Percentiles rank a stretch among this genome's conserved stretches.
phyloP scores from a whole-genome alignment of 2,888 invertebrate genomes.

The Euplagia quadripunctaria region DNA sequence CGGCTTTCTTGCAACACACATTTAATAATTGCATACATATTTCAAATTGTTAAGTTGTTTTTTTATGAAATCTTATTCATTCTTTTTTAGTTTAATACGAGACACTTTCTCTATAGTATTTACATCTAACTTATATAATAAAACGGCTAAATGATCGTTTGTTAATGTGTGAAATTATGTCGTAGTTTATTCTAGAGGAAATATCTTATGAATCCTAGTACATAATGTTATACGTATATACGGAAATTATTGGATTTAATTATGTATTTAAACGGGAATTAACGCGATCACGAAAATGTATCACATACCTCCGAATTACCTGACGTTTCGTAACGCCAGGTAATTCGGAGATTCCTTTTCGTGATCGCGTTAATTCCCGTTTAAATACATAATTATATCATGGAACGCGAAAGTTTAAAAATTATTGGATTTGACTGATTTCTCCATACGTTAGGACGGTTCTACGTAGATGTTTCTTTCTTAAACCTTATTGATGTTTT shows the following conservation, averaged over 20 bases:
- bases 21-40: background rate
- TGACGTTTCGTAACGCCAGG: no score
- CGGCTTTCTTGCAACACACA: background rate
- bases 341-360: no score
- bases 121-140: background rate
- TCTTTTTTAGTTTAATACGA: no score
- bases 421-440: constrained; percentile 56
- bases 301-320: no score
- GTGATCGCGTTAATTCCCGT: no score
- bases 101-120: no score
- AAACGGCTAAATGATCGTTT: constrained; percentile 8
- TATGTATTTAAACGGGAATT: no score
- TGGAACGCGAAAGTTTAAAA: no score
- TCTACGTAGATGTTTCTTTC: constrained; percentile 32
- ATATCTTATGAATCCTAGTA: constrained; percentile 67
- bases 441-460: constrained; percentile 36
- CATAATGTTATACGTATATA: constrained; percentile 43
- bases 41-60: no score
- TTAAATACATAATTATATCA: no score
- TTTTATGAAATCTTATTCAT: background rate
- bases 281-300: no score
- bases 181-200: constrained; percentile 53
- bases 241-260: constrained; percentile 46
- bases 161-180: constrained; percentile 22
- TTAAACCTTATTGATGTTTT: constrained; percentile 26